Conservation (phyloP, 2,888 invertebrate genomes). For the Tenodera sinensis region DNA sequence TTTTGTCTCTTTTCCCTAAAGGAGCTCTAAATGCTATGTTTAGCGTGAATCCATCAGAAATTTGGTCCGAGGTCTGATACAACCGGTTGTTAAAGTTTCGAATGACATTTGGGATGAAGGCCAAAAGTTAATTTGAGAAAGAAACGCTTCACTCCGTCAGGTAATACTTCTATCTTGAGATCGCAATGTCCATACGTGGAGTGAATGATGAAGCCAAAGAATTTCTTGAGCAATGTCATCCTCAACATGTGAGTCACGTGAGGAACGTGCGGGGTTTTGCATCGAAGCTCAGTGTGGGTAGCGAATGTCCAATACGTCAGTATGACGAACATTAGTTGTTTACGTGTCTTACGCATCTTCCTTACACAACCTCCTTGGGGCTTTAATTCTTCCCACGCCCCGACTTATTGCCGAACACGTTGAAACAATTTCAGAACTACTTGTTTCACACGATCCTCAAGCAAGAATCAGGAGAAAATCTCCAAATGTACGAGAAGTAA, state of each 20-base stretch:
- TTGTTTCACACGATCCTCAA: too few relatives aligned
- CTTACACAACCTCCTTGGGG: too few relatives aligned
- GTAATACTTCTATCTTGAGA: background rate
- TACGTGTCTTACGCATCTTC: too few relatives aligned
- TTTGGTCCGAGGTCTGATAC: background rate
- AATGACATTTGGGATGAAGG: background rate
- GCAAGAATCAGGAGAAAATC: too few relatives aligned
- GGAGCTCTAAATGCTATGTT: too few relatives aligned
- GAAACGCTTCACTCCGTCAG: background rate
- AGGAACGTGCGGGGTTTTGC: background rate
- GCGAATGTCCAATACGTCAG: background rate
- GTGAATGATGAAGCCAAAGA: background rate
- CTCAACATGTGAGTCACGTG: background rate
- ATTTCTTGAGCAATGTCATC: background rate
- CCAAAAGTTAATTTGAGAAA: background rate
- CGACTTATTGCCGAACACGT: too few relatives aligned
- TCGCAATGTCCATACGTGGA: background rate
- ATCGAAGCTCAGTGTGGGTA: background rate
- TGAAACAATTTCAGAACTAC: too few relatives aligned
- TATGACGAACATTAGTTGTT: background rate
- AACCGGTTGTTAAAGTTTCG: background rate
- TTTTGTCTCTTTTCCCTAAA: too few relatives aligned
- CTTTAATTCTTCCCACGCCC: too few relatives aligned
- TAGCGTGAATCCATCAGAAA: too few relatives aligned
- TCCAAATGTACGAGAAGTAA: too few relatives aligned